Evolutionary conservation across 2,888 invertebrate genomes (phyloP).

Genomic region (Lasioglossum malachurum): DNA sequence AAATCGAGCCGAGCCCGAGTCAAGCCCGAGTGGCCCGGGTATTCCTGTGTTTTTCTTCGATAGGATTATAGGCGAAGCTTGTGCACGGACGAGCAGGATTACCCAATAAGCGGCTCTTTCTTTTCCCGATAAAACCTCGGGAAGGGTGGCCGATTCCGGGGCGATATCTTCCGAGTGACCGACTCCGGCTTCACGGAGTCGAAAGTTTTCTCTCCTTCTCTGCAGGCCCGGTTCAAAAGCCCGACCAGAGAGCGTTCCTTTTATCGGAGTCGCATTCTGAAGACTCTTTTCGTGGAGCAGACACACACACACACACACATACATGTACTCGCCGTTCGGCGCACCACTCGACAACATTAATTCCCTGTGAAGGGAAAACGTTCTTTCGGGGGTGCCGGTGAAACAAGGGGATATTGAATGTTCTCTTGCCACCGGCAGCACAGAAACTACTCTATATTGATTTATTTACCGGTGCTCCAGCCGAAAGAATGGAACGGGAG

Average conservation of each 20-base stretch:
- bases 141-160: slow-evolving; percentile 59
- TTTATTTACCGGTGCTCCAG: slow-evolving; percentile 8
- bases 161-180: slow-evolving; percentile 68
- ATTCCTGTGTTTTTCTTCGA: slow-evolving; percentile 63
- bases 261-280: slow-evolving; percentile 69
- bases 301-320: background rate
- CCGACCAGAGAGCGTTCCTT: slow-evolving; percentile 54
- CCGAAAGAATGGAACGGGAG: background rate
- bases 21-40: slow-evolving; percentile 15
- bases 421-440: background rate
- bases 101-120: slow-evolving; percentile 62
- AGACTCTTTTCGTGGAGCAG: slow-evolving; percentile 43
- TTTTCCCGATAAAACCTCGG: slow-evolving; percentile 58
- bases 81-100: slow-evolving; percentile 62
- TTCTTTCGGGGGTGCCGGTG: background rate
- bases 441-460: slow-evolving; percentile 13
- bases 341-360: slow-evolving; percentile 14
- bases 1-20: slow-evolving; percentile 19
- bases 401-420: slow-evolving; percentile 8
- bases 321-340: background rate
- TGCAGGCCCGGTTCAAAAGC: slow-evolving; percentile 38
- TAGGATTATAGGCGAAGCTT: slow-evolving; percentile 64
- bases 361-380: background rate
- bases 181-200: slow-evolving; percentile 58
- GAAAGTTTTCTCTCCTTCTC: slow-evolving; percentile 48